Percentiles rank a stretch among this genome's conserved stretches.
phyloP scores from a whole-genome alignment of 2,113 vertebrate species.

The Falcunculus frontatus region DNA sequence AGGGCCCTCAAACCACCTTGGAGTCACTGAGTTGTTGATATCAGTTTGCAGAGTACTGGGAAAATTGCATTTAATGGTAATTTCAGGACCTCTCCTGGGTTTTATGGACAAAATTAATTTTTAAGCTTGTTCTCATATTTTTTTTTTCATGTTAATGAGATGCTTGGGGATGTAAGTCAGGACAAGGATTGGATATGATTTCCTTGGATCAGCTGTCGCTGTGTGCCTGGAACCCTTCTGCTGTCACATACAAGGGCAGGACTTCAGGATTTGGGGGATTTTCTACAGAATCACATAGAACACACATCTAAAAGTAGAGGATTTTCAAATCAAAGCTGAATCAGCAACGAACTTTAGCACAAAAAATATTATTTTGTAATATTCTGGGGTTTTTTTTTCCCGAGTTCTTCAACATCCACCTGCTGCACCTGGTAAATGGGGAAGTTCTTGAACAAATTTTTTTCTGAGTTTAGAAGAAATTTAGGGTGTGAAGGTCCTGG shows the following conservation, averaged over 20 bases:
- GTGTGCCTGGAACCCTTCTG: background rate
- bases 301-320: background rate
- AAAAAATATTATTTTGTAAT: background rate
- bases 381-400: rapidly evolving
- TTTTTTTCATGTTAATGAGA: background rate
- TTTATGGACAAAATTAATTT: background rate
- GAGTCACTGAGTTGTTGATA: background rate
- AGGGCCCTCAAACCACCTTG: background rate
- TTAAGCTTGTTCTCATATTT: background rate
- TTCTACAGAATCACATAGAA: background rate
- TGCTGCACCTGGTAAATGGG: background rate
- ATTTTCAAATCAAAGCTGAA: background rate
- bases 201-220: background rate
- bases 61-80: background rate
- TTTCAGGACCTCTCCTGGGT: background rate
- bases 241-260: background rate
- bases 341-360: background rate
- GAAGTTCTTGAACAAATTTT: background rate
- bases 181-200: background rate
- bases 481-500: background rate
- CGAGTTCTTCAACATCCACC: background rate
- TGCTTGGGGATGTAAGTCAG: background rate
- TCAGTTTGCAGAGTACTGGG: background rate
- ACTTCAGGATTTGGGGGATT: background rate
- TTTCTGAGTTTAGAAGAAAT: background rate